Base-by-base conservation (phyloP, 1,140 invertebrate genomes). In the Lepidotrigona ventralis region DNA sequence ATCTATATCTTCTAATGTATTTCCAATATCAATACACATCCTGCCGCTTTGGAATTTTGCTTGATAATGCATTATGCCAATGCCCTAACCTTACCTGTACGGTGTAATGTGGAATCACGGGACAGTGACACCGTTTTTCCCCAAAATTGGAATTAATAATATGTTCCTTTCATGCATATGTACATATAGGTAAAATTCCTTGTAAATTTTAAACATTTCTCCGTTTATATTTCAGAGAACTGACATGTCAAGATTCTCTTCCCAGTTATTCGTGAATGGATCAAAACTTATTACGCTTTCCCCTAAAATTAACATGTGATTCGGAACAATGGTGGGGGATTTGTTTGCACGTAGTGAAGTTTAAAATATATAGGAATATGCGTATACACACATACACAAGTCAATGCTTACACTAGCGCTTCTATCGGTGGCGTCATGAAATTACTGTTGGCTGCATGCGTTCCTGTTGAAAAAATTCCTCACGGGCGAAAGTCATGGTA, bases 381-480 rank as follows among this genome's bases (percentile, higher is more conserved):
- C 60, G 71, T 82, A 56, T 26, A 39, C 39, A 63, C 26, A 60
- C 33, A 54, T 58, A 29, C 58, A 63, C 70, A 51, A 23, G 19
- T 14, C 53, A 19, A 56, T 23, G 39, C 74, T 79, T 88, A 91
- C 89, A 89, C 81, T 78, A 90, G 85, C 88, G 88, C 87, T 88
- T 90, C 89, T 88, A 90, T 87, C 88, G 89, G 88, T 89, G 88
- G 89, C 90, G 90, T 90, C 88, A 88, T 77, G 84, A 85, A 90
- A 89, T 90, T 90, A 84, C 89, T 64, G 83, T 71, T 73, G 74
- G 76, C 88, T 81, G 84, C 92, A 94, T 94, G 93, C 93, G 93
- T 93, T 93, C 93, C 93, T 94, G 93, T 93, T 94, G 92, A 93
- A 94, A 94, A 94, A 94, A 94, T 94, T 94, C 93, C 93, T 94